These are phyloP conservation scores for Papilio glaucus DNA, from an alignment of 1,140 invertebrate genomes.

Conservation along the genomic window DNA sequence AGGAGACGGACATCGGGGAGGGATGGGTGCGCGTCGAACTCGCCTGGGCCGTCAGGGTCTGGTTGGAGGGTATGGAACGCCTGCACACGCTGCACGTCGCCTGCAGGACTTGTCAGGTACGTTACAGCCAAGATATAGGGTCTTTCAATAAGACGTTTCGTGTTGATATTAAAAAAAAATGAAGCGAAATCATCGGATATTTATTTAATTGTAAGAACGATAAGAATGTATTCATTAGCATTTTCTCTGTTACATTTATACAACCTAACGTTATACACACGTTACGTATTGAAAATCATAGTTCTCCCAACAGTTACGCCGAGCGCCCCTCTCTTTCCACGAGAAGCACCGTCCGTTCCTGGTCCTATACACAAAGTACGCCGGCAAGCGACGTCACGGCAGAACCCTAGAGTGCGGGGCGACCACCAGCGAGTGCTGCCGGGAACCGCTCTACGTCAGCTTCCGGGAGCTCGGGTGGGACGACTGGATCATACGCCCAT, in stretches of 20 bases:
- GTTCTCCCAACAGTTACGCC: constrained; percentile 72
- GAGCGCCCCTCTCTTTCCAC: constrained; percentile 86
- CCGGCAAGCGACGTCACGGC: constrained; percentile 85
- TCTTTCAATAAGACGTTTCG: background rate
- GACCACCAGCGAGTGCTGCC: constrained; percentile 90
- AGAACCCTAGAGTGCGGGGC: constrained; percentile 88
- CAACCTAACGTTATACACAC: no score
- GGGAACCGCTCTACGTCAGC: constrained; percentile 91
- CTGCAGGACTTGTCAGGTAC: constrained; percentile 89
- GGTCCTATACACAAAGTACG: constrained; percentile 87
- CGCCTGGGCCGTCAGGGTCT: constrained; percentile 88
- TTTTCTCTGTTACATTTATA: no score
- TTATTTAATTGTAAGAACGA: no score
- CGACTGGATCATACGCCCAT: constrained; percentile 93
- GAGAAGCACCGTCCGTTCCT: constrained; percentile 88
- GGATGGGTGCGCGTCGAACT: constrained; percentile 92
- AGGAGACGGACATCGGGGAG: constrained; percentile 88
- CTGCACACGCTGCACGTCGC: constrained; percentile 89
- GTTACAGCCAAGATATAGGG: no score
- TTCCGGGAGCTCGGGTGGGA: constrained; percentile 94
- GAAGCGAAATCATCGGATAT: no score
- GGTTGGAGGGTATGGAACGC: constrained; percentile 87
- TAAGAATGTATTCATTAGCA: no score
- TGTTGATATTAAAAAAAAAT: background rate
- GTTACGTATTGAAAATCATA: background rate